Percentiles rank a stretch among this genome's conserved stretches.
phyloP scores from a whole-genome alignment of 2,113 vertebrate species.

The Anser brachyrhynchus region DNA sequence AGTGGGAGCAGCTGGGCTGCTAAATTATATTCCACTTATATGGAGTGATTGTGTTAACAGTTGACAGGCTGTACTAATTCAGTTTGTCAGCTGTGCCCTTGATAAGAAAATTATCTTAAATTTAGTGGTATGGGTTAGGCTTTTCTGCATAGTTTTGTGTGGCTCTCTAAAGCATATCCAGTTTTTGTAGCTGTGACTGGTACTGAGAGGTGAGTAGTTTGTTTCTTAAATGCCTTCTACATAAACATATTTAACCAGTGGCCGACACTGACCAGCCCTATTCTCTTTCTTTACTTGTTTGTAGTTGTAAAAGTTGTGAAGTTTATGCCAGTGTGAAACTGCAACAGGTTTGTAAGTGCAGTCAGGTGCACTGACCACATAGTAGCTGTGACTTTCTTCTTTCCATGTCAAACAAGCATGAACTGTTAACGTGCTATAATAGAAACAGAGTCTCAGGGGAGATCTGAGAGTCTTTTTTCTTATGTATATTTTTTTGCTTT shows the following conservation, averaged over 20 bases:
- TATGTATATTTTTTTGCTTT: not conserved
- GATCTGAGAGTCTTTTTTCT: not conserved
- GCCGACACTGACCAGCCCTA: not conserved
- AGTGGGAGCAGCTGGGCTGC: not conserved
- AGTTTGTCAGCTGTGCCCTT: not conserved
- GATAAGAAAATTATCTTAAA: not conserved
- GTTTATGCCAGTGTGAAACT: not conserved
- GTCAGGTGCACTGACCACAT: not conserved
- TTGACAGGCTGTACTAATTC: not conserved
- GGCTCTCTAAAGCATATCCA: not conserved
- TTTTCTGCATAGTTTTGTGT: not conserved
- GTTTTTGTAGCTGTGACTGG: not conserved
- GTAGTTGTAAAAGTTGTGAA: not conserved
- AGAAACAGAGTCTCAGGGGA: not conserved
- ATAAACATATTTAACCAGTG: not conserved
- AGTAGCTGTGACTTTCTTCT: not conserved
- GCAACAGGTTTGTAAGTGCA: not conserved
- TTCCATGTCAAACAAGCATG: not conserved
- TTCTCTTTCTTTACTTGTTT: not conserved
- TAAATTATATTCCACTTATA: not conserved
- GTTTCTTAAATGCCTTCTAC: not conserved
- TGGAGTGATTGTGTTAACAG: not conserved
- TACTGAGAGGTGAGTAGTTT: not conserved
- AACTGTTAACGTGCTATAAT: not conserved
- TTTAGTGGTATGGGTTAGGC: not conserved